Percentiles rank a stretch among this genome's conserved stretches.
These are phyloP conservation scores for Cynopterus sphinx DNA, from an alignment of 2,797 vertebrate genomes.

Conservation along the genomic window DNA sequence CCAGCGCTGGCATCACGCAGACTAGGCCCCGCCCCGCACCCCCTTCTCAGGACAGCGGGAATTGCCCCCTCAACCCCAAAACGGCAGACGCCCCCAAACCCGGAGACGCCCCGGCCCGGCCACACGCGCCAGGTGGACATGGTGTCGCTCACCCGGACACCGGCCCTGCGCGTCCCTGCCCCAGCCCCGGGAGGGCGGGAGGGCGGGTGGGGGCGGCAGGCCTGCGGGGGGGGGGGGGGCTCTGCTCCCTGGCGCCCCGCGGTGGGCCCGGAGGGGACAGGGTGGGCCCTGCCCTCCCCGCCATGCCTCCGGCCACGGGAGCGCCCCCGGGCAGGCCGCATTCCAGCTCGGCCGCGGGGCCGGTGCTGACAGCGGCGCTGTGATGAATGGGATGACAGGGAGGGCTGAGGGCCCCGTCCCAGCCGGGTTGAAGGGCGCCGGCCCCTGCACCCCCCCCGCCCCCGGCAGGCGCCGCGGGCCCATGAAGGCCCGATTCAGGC, in stretches of 20 bases:
- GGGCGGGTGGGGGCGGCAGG: background rate
- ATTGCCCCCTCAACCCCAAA: background rate
- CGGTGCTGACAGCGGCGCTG: slow-evolving; percentile 76
- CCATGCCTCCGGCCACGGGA: background rate
- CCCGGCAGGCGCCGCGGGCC: background rate
- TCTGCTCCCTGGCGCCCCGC: accelerated
- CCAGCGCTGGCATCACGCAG: accelerated
- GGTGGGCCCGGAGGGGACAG: background rate
- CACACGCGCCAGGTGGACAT: accelerated
- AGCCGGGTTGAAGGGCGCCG: slow-evolving; percentile 75
- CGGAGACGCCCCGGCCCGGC: accelerated
- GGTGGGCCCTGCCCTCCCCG: background rate
- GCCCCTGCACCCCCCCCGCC: slow-evolving; percentile 81
- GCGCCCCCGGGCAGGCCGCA: slow-evolving; percentile 49
- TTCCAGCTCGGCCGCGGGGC: slow-evolving; percentile 63
- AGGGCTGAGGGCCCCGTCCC: slow-evolving; percentile 82
- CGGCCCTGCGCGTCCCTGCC: accelerated
- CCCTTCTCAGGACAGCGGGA: accelerated
- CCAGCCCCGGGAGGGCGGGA: accelerated
- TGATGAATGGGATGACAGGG: slow-evolving; percentile 82
- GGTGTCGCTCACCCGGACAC: background rate
- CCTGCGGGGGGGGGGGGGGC: accelerated
- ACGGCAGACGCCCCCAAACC: too few relatives aligned
- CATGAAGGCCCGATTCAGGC: slow-evolving; percentile 81
- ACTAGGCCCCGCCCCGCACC: accelerated